Evolutionary conservation across 1,140 invertebrate genomes (phyloP), one percentile per base, ranked within the genome.

Genomic region (Pseudomyrmex concolor): DNA sequence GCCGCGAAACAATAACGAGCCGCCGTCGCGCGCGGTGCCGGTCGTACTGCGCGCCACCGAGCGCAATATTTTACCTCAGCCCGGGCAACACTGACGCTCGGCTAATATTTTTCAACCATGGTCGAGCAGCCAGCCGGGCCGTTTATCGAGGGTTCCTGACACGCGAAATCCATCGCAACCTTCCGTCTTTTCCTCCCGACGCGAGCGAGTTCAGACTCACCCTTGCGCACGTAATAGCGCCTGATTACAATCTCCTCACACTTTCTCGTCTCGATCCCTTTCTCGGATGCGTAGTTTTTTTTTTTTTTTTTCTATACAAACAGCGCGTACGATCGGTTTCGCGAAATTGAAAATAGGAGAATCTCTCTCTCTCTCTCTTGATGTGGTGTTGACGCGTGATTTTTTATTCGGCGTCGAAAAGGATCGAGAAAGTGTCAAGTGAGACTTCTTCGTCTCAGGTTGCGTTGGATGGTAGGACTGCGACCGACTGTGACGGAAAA

Each of bases 401-500:
- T 82, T 77, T 88, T 85, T 85, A 72, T 82, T 19, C 45, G 57
- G 17, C n/a, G 34, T 15, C 25, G 17, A 77, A 19, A 51, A 5
- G 5, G 5, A 34, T 34, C 5, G 34, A 34, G 34, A 34, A 34
- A 7, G 5, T 7, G 25, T 70, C 64, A 22, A 57, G 34, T 8
- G 63, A 19, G 54, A 19, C 9, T 70, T 64, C 50, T 50, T 15
- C 45, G 68, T 3, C 9, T 3, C 50, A 54, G 45, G 59, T 25
- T 70, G 71, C 76, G 81, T 78, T 88, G 86, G 86, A 89, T 82
- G 84, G 81, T 77, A 86, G 60, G 22, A 81, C 77, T 85, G 76
- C 25, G 43, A 62, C 54, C 62, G 5, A 34, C 34, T 59, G 48
- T 60, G 70, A 82, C 55, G 54, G 81, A 83, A 78, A 80, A 85